Evolutionary conservation across 1,140 invertebrate species (phyloP).

Genomic region (Trachelipus rathkii): DNA sequence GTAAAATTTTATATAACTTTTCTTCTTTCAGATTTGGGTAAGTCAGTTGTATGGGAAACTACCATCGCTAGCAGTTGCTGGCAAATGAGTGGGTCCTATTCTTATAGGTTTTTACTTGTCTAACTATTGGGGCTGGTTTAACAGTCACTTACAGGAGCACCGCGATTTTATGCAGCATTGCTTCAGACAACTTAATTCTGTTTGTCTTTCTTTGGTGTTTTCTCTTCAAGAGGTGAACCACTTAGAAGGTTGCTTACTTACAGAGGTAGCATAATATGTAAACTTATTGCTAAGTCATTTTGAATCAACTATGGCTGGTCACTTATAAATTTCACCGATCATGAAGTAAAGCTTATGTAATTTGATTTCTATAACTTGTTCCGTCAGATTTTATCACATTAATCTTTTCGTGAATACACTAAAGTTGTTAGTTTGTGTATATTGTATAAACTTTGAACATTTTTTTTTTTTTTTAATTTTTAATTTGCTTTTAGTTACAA

Average conservation of each 20-base stretch:
- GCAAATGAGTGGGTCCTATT: slow-evolving; percentile 96
- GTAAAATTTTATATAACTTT: too few relatives aligned
- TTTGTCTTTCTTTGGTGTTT: slow-evolving; percentile 81
- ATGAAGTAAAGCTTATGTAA: too few relatives aligned
- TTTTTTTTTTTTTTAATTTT: too few relatives aligned
- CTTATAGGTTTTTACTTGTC: slow-evolving; percentile 96
- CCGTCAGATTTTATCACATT: too few relatives aligned
- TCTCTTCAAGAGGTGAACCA: slow-evolving; percentile 90
- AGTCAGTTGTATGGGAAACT: slow-evolving; percentile 88
- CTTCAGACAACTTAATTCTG: slow-evolving; percentile 97
- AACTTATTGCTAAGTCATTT: background rate
- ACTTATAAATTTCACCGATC: too few relatives aligned
- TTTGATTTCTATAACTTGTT: too few relatives aligned
- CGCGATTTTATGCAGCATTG: slow-evolving; percentile 79
- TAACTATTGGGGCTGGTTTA: slow-evolving; percentile 94
- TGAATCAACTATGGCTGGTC: too few relatives aligned
- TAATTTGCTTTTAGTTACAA: too few relatives aligned
- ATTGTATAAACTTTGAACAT: too few relatives aligned
- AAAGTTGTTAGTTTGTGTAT: too few relatives aligned
- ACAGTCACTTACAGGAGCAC: slow-evolving; percentile 93
- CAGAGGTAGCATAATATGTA: slow-evolving; percentile 53
- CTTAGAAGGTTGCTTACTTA: slow-evolving; percentile 88
- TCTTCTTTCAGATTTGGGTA: slow-evolving; percentile 73
- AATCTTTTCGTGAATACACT: too few relatives aligned
- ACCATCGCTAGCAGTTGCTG: slow-evolving; percentile 96